Evolutionary conservation across 1,140 invertebrate genomes (phyloP).

Genomic region (Drosophila navojoa): DNA sequence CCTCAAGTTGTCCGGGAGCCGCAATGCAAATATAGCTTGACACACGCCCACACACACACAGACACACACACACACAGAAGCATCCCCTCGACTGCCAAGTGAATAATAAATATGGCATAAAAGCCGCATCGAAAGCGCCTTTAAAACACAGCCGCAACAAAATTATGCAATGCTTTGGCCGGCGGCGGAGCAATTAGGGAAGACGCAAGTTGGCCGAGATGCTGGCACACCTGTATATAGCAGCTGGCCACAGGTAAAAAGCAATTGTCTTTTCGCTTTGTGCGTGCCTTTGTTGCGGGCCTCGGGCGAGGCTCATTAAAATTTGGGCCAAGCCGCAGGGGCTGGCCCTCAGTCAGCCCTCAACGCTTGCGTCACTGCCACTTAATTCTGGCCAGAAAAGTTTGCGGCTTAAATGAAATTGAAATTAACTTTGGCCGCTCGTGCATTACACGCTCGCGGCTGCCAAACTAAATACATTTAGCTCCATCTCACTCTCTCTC

Average conservation of each 20-base stretch:
- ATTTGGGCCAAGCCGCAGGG: constrained; percentile 70
- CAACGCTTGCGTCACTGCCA: constrained; percentile 27
- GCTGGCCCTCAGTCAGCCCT: too few relatives aligned
- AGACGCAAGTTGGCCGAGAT: neutral
- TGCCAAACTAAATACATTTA: constrained; percentile 4
- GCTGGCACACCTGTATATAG: neutral
- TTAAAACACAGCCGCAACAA: constrained; percentile 58
- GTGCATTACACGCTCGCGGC: constrained; percentile 22
- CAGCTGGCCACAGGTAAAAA: constrained; percentile 78
- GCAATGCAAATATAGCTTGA: constrained; percentile 52
- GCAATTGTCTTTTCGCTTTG: constrained; percentile 71
- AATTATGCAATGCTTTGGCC: constrained; percentile 74
- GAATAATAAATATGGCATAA: constrained; percentile 80
- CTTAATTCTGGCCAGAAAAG: constrained; percentile 61
- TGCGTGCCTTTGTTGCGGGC: constrained; percentile 71
- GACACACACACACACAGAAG: neutral
- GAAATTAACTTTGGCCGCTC: constrained; percentile 73
- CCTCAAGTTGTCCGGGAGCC: constrained; percentile 58
- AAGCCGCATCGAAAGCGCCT: constrained; percentile 77
- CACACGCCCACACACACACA: constrained; percentile 25
- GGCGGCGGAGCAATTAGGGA: constrained; percentile 62
- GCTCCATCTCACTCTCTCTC: constrained; percentile 11
- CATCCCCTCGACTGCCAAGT: constrained; percentile 32
- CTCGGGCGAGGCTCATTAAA: constrained; percentile 72
- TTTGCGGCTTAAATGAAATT: constrained; percentile 69